phyloP scores from a whole-genome alignment of 2,797 vertebrate species.

The Galagoides demidoff region DNA sequence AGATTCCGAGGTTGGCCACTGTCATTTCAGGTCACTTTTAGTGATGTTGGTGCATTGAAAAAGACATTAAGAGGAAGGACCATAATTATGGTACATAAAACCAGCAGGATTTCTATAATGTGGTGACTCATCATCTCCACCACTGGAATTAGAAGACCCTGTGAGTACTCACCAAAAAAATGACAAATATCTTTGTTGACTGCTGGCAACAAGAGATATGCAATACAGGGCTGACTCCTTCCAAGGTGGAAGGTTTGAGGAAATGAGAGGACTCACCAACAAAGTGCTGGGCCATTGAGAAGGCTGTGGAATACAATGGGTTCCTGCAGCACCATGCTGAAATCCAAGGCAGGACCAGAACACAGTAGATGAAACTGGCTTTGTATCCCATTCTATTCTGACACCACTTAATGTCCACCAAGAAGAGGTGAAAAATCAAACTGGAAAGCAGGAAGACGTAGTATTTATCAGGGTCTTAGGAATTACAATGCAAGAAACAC shows the following conservation, averaged over 20 bases:
- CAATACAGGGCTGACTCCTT: neutral
- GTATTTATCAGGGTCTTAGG: neutral
- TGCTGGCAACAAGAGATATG: neutral
- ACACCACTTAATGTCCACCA: neutral
- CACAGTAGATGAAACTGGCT: neutral
- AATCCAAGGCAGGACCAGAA: no score
- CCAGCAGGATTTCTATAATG: neutral
- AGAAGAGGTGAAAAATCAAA: neutral
- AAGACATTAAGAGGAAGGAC: neutral
- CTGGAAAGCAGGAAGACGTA: neutral
- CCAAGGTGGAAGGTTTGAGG: neutral
- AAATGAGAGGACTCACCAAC: neutral
- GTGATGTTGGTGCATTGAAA: neutral
- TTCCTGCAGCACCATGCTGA: neutral
- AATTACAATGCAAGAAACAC: neutral
- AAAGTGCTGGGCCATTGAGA: neutral
- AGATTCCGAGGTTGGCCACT: neutral
- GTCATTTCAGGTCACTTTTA: neutral
- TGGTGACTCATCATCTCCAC: neutral
- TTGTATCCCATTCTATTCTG: neutral
- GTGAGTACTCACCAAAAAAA: neutral
- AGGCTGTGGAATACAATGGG: neutral
- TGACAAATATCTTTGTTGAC: neutral
- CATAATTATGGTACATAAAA: neutral
- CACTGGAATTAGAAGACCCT: neutral